phyloP scores from a whole-genome alignment of 2,888 invertebrate genomes.

The Lamellibrachia columna region DNA sequence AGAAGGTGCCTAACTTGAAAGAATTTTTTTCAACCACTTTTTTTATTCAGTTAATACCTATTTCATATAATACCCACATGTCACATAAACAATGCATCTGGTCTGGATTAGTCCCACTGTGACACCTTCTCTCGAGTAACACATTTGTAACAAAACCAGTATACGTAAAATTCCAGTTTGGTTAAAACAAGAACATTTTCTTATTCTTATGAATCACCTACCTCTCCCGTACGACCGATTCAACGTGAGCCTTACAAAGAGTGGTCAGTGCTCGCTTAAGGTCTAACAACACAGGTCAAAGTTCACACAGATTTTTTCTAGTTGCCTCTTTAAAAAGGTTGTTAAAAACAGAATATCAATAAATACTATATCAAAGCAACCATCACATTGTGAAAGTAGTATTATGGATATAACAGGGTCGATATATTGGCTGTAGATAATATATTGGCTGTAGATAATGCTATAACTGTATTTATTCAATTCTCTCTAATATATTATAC shows the following conservation, averaged over 20 bases:
- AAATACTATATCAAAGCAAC: neutral
- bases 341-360: neutral
- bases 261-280: conserved; percentile 76
- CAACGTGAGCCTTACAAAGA: conserved; percentile 79
- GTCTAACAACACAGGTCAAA: conserved; percentile 48
- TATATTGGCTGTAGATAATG: neutral
- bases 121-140: neutral
- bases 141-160: neutral
- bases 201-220: neutral
- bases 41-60: too few species aligned
- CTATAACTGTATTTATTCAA: neutral
- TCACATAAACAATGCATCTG: neutral
- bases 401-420: neutral
- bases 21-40: too few species aligned
- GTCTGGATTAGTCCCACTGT: neutral
- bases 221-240: conserved; percentile 74
- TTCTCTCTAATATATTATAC: neutral
- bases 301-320: neutral
- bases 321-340: neutral
- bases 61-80: neutral
- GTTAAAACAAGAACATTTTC: neutral
- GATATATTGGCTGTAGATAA: neutral
- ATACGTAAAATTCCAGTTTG: neutral
- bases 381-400: neutral
- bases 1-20: too few species aligned